A percentile compares a stretch with the other conserved stretches of the same genome.
Conservation (phyloP, 1,140 invertebrate species). For the Acromyrmex heyeri region DNA sequence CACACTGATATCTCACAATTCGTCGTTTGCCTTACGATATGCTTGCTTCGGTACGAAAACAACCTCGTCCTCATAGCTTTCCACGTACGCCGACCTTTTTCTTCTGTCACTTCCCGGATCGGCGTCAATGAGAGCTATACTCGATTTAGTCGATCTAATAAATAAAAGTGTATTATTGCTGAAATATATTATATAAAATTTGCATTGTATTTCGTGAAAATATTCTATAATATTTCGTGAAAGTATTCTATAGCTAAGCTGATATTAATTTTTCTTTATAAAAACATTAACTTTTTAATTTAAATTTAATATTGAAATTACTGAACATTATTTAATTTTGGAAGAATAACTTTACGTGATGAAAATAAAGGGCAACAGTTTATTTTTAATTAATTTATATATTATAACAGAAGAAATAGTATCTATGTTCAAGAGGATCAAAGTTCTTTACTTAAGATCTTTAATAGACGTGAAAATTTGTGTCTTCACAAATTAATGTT, state of each 20-base stretch:
- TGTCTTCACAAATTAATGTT: constrained; percentile 19
- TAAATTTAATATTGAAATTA: too few relatives aligned
- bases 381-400: constrained; percentile 3
- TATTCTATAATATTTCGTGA: neutral
- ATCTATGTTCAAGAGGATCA: neutral
- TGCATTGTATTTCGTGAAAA: neutral
- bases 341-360: neutral
- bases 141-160: constrained; percentile 68
- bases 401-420: neutral
- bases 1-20: constrained; percentile 67
- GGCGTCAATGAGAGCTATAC: constrained; percentile 76
- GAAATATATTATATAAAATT: constrained; percentile 9
- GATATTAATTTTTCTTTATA: constrained; percentile 8
- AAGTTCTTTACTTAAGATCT: neutral
- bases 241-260: neutral
- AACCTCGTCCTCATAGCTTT: constrained; percentile 72
- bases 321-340: neutral
- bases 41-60: constrained; percentile 67
- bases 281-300: neutral
- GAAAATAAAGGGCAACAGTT: neutral
- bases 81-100: constrained; percentile 71
- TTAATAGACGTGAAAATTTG: too few relatives aligned
- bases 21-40: constrained; percentile 70
- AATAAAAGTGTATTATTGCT: neutral
- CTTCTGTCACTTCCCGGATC: constrained; percentile 76